Evolutionary conservation across 1,140 invertebrate genomes (phyloP).

Genomic region (Caenorhabditis inopinata): DNA sequence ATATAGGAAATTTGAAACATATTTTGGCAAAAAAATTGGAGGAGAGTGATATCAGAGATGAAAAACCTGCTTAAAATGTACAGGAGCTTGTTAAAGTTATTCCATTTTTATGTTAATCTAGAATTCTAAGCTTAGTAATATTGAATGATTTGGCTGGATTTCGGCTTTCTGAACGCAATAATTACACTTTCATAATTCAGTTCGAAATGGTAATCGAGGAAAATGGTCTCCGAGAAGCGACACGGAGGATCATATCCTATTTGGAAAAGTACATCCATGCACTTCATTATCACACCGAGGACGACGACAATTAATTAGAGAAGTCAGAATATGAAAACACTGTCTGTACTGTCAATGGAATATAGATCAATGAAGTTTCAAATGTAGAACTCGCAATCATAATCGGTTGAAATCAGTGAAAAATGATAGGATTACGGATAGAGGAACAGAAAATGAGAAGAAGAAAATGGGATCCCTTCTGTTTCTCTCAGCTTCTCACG

Average conservation of each 20-base stretch:
- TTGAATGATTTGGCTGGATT: too few species aligned
- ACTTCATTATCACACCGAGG: background rate
- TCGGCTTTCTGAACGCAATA: too few species aligned
- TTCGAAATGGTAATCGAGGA: slow-evolving; percentile 40
- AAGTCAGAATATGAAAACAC: too few species aligned
- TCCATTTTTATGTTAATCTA: too few species aligned
- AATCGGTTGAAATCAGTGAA: background rate
- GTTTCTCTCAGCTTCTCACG: background rate
- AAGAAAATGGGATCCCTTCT: background rate
- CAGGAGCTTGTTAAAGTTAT: too few species aligned
- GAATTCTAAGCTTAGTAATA: too few species aligned
- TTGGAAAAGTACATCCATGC: slow-evolving; percentile 36
- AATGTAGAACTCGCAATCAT: too few species aligned
- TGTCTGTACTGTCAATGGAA: too few species aligned
- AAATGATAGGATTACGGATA: background rate
- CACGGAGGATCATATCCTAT: slow-evolving; percentile 8
- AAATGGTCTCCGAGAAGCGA: slow-evolving; percentile 29
- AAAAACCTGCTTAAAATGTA: too few species aligned
- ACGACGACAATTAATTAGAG: background rate
- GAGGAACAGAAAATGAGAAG: background rate
- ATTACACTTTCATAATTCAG: background rate
- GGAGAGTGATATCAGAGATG: background rate
- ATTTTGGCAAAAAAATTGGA: too few species aligned
- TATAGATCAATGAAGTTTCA: too few species aligned
- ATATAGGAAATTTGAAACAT: background rate